Conservation (phyloP, 2,797 vertebrate genomes). For the Eidolon dupreanum region DNA sequence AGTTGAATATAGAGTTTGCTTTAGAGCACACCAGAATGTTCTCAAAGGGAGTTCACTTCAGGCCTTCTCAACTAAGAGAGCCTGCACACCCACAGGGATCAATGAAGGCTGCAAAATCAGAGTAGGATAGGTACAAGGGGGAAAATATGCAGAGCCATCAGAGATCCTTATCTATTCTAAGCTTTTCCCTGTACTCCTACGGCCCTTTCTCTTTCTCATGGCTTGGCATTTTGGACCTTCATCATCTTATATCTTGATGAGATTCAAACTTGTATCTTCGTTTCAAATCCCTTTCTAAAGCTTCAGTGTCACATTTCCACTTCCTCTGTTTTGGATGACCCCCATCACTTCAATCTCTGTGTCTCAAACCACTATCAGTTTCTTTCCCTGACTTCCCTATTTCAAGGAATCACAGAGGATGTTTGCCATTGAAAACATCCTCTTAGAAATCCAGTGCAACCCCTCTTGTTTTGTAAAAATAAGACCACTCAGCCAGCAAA, state of each 20-base stretch:
- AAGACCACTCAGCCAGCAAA: not conserved
- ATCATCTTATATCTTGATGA: not conserved
- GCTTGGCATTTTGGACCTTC: not conserved
- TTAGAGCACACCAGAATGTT: not conserved
- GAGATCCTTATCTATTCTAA: not conserved
- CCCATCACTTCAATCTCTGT: conserved; percentile 23
- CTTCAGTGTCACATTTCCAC: not conserved
- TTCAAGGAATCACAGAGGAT: conserved; percentile 51
- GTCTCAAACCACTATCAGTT: conserved; percentile 47
- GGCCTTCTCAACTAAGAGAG: not conserved
- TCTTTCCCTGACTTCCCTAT: conserved; percentile 53
- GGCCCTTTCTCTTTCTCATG: not conserved
- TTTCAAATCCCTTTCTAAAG: conserved; percentile 42
- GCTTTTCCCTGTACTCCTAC: not conserved
- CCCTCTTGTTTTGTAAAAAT: conserved; percentile 46
- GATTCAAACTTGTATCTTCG: not conserved
- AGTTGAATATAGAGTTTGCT: conserved; percentile 27
- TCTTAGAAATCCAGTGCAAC: conserved; percentile 19
- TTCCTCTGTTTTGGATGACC: conserved; percentile 41
- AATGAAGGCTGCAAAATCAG: not conserved
- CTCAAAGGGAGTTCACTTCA: not conserved
- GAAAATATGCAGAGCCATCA: not conserved
- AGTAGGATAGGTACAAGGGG: not conserved
- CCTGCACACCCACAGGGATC: not conserved
- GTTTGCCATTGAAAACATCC: conserved; percentile 33